Percentiles rank a stretch among this genome's conserved stretches.
These are phyloP conservation scores for Stenichneumon culpator DNA, from an alignment of 2,888 invertebrate genomes.

Conservation along the genomic window DNA sequence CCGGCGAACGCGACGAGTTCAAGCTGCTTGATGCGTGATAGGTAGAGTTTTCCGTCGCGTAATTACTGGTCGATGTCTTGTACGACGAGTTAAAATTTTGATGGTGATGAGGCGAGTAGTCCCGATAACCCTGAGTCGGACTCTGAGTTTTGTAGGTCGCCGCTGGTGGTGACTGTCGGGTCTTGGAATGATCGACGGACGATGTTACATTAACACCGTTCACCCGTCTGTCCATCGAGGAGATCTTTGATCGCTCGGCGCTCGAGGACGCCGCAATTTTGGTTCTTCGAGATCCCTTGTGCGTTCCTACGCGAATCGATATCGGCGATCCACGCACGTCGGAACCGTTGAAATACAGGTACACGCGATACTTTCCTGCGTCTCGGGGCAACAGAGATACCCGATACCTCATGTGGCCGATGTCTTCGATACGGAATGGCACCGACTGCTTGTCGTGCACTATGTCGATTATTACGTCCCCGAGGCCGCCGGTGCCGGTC, in stretches of 20 bases:
- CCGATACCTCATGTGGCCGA: conserved; percentile 91
- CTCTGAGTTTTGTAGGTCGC: conserved; percentile 77
- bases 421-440: conserved; percentile 92
- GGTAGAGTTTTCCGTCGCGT: conserved; percentile 69
- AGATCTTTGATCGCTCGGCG: conserved; percentile 76
- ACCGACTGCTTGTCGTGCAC: conserved; percentile 95
- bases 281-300: conserved; percentile 86
- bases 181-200: conserved; percentile 68
- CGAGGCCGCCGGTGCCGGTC: conserved; percentile 92
- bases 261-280: conserved; percentile 73
- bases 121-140: conserved; percentile 74
- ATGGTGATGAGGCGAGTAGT: conserved; percentile 69
- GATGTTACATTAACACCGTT: conserved; percentile 77
- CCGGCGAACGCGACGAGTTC: conserved; percentile 77
- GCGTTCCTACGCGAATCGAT: conserved; percentile 93
- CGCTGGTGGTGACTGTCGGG: conserved; percentile 68
- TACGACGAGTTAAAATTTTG: conserved; percentile 73
- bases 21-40: conserved; percentile 73
- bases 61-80: conserved; percentile 77
- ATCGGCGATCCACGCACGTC: conserved; percentile 94
- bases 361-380: conserved; percentile 93
- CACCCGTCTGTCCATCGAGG: conserved; percentile 80
- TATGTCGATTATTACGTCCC: conserved; percentile 95
- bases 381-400: conserved; percentile 93
- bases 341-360: conserved; percentile 96